Evolutionary conservation across 2,113 vertebrate genomes (phyloP), one percentile per base, ranked within the genome.

Genomic region (Apteryx mantelli): DNA sequence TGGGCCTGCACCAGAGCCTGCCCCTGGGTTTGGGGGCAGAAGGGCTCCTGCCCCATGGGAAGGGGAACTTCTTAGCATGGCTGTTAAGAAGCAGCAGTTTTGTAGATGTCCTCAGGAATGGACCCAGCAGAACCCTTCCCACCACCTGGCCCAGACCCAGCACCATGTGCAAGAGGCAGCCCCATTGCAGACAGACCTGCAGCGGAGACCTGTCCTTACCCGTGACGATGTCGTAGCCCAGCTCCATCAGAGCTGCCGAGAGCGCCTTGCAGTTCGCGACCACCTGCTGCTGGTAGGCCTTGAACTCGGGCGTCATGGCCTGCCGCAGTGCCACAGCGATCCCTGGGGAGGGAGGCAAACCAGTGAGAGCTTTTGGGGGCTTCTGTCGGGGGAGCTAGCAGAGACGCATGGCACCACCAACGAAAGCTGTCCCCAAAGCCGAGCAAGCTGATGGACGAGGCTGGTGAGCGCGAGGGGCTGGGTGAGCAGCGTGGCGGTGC

Each of bases 311-410:
- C 2, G 98, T 99, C 98, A 99, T 97, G 87, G 99, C 99, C 97
- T 99, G 99, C 82, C 98, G 99, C 95, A 99, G 97, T 0, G 99
- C 98, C 14, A 99, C 99, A 0, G 99, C 99, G 1, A 99, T 98
- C 75, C 99, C 99, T 99, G 89, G 1, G 50, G 17, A 71, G 64
- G 40, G 73, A 79, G 74, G 60, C 20, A 90, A 26, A 38, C 5
- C 2, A 1, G 40, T 32, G 30, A n/a, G 58, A 87, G n/a, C 8
- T 17, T 2, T 18, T 7, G 36, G 32, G 44, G 7, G 2, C 14
- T 88, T 15, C 34, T 22, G 36, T 6, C 5, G 7, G 12, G 30
- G 89, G 11, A 71, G 36, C 2, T 6, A 25, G 42, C 0, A 0
- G 19, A 11, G 26, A 69, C 1, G 3, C 2, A 11, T 25, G 64